A percentile compares a stretch with the other conserved stretches of the same genome.
phyloP scores from a whole-genome alignment of 2,888 invertebrate genomes.

The Pachydiplax longipennis region DNA sequence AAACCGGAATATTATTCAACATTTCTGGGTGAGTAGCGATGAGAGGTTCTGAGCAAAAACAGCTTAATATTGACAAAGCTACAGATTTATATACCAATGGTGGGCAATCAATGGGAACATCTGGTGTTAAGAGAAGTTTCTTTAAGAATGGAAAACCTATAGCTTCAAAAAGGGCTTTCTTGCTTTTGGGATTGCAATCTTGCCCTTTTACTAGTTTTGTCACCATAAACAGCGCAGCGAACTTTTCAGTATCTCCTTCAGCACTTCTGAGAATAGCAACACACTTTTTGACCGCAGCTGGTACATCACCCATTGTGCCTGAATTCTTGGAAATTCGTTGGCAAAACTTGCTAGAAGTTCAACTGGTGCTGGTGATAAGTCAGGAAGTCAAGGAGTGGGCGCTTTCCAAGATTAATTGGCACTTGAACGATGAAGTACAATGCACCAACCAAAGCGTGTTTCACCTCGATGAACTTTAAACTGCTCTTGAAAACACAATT shows the following conservation, averaged over 20 bases:
- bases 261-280: slow-evolving; percentile 80
- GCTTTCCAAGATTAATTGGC: background rate
- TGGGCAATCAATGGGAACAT: slow-evolving; percentile 86
- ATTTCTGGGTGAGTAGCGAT: slow-evolving; percentile 84
- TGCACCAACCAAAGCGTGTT: background rate
- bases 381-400: background rate
- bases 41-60: slow-evolving; percentile 83
- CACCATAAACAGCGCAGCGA: slow-evolving; percentile 90
- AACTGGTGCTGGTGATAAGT: too few relatives aligned
- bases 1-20: slow-evolving; percentile 81
- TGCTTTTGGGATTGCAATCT: slow-evolving; percentile 79
- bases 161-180: slow-evolving; percentile 84
- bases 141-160: slow-evolving; percentile 88
- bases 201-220: slow-evolving; percentile 87
- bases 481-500: background rate
- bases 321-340: background rate
- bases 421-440: background rate
- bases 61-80: slow-evolving; percentile 84
- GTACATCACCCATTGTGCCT: slow-evolving; percentile 57
- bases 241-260: slow-evolving; percentile 87
- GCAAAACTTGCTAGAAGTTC: background rate
- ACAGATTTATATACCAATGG: slow-evolving; percentile 90
- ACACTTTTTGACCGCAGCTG: slow-evolving; percentile 86
- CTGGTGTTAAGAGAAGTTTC: slow-evolving; percentile 76
- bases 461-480: background rate